Conservation (phyloP, 2,113 vertebrate genomes). For the Myotis brandtii region DNA sequence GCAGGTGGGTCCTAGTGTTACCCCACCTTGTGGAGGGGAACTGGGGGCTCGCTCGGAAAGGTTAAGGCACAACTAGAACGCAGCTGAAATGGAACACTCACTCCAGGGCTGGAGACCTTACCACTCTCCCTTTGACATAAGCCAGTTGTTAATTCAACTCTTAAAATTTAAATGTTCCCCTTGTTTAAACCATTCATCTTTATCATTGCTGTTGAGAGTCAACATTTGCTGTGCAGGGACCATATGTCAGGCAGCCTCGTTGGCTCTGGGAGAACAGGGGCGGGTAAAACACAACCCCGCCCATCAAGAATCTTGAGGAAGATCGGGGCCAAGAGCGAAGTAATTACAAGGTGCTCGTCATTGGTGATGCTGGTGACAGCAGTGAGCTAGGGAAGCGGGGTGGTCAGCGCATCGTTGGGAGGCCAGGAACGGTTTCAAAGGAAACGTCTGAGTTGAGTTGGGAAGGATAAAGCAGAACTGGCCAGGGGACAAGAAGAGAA, state of each 20-base stretch:
- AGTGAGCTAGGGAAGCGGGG: not conserved
- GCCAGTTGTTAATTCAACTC: not conserved
- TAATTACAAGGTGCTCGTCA: not conserved
- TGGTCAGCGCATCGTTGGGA: not conserved
- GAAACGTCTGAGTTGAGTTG: not conserved
- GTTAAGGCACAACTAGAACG: not conserved
- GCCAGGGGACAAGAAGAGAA: not conserved
- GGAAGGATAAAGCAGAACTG: not conserved
- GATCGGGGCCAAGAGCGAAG: not conserved
- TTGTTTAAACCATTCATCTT: not conserved
- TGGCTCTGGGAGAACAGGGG: not conserved
- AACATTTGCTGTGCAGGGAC: not conserved
- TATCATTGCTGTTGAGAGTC: not conserved
- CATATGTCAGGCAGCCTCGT: too few species aligned
- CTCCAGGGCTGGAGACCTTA: not conserved
- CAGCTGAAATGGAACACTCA: not conserved
- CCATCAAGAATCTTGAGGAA: not conserved
- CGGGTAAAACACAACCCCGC: not conserved
- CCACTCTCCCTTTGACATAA: not conserved
- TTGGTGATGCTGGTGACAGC: not conserved
- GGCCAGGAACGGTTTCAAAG: not conserved
- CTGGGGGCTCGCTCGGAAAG: not conserved
- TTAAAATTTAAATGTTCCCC: not conserved
- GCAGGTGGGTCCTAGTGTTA: not conserved
- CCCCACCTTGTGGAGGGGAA: not conserved